These are phyloP conservation scores for Penaeus japonicus DNA, from an alignment of 1,140 invertebrate species.

Conservation along the genomic window DNA sequence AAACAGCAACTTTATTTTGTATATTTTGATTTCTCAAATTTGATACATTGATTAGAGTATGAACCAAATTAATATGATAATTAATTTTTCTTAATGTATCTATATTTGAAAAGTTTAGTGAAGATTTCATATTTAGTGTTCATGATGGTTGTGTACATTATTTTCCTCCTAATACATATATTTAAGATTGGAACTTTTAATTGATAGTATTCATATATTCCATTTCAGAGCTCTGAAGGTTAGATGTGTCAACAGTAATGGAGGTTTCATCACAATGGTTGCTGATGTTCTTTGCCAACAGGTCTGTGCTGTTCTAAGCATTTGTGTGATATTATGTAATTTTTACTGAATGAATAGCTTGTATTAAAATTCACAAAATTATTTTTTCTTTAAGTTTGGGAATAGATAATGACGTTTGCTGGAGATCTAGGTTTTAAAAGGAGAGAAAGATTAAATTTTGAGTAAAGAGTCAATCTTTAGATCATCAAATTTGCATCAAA, in stretches of 20 bases:
- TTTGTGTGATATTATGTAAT: too few relatives aligned
- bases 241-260: slow-evolving; percentile 72
- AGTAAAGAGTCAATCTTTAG: neutral
- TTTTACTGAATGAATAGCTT: too few relatives aligned
- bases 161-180: neutral
- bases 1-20: too few relatives aligned
- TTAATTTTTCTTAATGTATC: too few relatives aligned
- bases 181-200: neutral
- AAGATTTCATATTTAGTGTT: neutral
- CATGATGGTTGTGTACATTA: neutral
- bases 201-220: slow-evolving; percentile 35
- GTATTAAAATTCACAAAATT: too few relatives aligned
- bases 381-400: neutral
- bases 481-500: too few relatives aligned
- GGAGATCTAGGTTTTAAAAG: neutral
- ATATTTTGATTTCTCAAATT: too few relatives aligned
- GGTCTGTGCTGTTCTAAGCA: slow-evolving; percentile 67
- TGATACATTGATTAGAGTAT: too few relatives aligned
- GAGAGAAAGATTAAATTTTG: neutral
- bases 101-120: too few relatives aligned
- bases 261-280: slow-evolving; percentile 73
- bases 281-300: slow-evolving; percentile 82
- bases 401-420: neutral
- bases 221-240: slow-evolving; percentile 72
- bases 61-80: too few relatives aligned